Evolutionary conservation across 2,113 vertebrate genomes (phyloP), one percentile per base, ranked within the genome.

Genomic region (Sorex araneus): DNA sequence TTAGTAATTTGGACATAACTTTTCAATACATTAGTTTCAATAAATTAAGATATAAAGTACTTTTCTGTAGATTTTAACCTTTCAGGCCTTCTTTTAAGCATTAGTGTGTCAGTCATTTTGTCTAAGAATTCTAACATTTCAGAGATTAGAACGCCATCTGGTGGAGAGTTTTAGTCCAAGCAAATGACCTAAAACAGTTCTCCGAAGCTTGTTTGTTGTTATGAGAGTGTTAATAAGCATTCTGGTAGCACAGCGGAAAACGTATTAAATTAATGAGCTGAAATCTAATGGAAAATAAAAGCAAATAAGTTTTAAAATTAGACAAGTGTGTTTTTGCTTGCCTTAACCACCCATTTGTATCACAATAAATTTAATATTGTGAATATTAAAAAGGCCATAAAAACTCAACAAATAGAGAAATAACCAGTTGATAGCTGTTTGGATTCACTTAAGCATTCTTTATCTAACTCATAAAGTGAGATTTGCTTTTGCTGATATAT

Each of bases 81-180:
- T 93, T 94, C 87, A n/a, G 8, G 87, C 25, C 36, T 71, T 85
- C 77, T 86, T 94, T 9, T 79, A 75, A 36, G 54, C 45, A 74
- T 32, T 45, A n/a, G 74, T 54, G 6, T 60, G 90, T 86, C 30
- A 93, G 15, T 11, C 0, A 32, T 30, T 95, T 94, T 84, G 45
- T 47, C 16, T 23, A 4, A 25, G 32, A 66, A 63, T 21, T 0
- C 0, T 75, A 93, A 30, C 60, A 93, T 98, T 97, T 96, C 70
- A 97, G 95, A 97, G 94, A 89, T 67, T 95, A 45, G 93, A 86
- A 81, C 57, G 97, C 98, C 98, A 98, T 95, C 98, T 98, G 94
- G 97, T 98, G 98, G 98, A 88, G 85, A 76, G 88, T 93, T 54
- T 81, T 64, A 77, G 40, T 80, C 0, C 28, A 78, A 50, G 21